phyloP scores from a whole-genome alignment of 2,113 vertebrate species.

The Aptenodytes patagonicus region DNA sequence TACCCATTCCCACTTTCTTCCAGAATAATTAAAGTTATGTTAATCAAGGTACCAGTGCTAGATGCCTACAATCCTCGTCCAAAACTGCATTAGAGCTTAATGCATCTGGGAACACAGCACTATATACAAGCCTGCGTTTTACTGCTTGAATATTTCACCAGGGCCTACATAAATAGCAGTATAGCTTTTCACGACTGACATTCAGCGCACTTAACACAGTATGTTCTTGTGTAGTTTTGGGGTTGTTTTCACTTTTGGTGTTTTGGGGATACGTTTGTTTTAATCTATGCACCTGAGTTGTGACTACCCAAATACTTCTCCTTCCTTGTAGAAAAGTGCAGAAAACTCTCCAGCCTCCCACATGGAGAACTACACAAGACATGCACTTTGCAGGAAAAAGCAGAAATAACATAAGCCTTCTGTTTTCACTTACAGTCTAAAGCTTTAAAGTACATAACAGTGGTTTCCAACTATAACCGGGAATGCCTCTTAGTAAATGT shows the following conservation, averaged over 20 bases:
- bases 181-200: neutral
- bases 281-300: neutral
- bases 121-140: neutral
- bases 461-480: neutral
- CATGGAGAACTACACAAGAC: accelerated
- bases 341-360: neutral
- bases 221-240: neutral
- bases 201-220: neutral
- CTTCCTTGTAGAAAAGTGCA: neutral
- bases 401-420: neutral
- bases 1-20: neutral
- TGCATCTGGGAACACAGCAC: neutral
- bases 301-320: neutral
- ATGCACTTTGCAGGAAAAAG: neutral
- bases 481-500: neutral
- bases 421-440: neutral
- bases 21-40: neutral
- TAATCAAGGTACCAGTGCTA: neutral
- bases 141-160: neutral
- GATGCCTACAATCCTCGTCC: neutral
- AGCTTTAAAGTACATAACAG: neutral
- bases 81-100: neutral
- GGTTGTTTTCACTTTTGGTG: neutral
- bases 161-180: neutral
- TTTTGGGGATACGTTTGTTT: neutral